phyloP scores from a whole-genome alignment of 53 echinoderm and acorn worm genomes.

The Echinometra lucunter region DNA sequence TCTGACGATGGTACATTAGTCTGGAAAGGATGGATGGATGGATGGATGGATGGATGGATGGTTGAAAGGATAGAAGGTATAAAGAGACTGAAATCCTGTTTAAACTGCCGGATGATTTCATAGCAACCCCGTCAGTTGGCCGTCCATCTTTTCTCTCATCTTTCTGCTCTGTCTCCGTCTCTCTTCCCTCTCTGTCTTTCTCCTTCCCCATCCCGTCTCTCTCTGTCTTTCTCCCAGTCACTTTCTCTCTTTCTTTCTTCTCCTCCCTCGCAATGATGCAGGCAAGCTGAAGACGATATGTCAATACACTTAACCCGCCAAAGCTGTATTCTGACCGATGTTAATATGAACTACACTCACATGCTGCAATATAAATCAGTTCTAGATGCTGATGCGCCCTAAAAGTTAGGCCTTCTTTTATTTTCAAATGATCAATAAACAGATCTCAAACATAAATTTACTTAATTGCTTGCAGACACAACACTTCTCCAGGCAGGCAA shows the following conservation, averaged over 20 bases:
- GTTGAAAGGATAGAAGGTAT: neutral
- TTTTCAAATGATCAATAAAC: conserved; percentile 84
- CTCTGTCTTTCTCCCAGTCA: neutral
- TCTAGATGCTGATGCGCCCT: conserved; percentile 60
- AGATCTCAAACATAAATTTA: conserved; percentile 87
- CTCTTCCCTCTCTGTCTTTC: conserved; percentile 20
- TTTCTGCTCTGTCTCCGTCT: neutral
- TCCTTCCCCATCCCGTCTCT: conserved; percentile 5
- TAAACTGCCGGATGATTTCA: conserved; percentile 50
- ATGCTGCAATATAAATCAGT: conserved; percentile 58
- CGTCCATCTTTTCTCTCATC: neutral
- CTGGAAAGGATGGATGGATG: conserved; percentile 28
- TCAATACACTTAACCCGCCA: conserved; percentile 69
- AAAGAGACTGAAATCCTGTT: conserved; percentile 39
- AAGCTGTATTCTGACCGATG: conserved; percentile 55
- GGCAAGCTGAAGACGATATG: conserved; percentile 68
- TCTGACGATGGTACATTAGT: conserved; percentile 5
- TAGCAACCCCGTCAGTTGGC: conserved; percentile 16
- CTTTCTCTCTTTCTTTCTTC: neutral
- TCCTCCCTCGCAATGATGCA: conserved; percentile 35
- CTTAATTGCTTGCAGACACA: conserved; percentile 81
- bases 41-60: neutral
- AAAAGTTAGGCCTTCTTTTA: conserved; percentile 69
- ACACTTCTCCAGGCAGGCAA: conserved; percentile 66
- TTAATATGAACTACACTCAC: conserved; percentile 68